These are phyloP conservation scores for Nilaparvata lugens DNA, from an alignment of 1,140 invertebrate species.

Conservation along the genomic window DNA sequence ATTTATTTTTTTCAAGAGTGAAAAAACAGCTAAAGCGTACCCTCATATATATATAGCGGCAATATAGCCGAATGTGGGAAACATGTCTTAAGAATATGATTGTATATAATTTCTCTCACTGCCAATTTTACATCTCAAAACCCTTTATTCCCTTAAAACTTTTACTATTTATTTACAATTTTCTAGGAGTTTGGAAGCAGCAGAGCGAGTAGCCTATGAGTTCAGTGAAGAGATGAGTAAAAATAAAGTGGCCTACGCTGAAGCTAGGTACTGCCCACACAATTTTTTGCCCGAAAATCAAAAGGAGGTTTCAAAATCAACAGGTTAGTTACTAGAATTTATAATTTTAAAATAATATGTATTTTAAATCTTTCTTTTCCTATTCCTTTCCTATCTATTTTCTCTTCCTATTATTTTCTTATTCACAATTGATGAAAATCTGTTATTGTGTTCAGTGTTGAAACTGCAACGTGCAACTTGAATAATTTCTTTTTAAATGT, in stretches of 20 bases:
- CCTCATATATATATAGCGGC: not conserved
- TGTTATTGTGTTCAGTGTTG: too few species aligned
- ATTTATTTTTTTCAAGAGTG: too few species aligned
- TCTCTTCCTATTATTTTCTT: too few species aligned
- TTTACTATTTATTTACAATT: not conserved
- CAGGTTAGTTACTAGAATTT: not conserved
- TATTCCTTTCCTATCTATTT: not conserved
- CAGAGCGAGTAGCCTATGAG: conserved; percentile 48
- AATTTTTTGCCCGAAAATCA: conserved; percentile 28
- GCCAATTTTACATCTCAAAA: not conserved
- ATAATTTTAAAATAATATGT: not conserved
- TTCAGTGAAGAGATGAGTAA: conserved; percentile 45
- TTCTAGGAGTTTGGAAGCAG: conserved; percentile 35
- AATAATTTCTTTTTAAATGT: not conserved
- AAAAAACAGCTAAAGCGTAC: not conserved
- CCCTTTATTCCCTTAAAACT: not conserved
- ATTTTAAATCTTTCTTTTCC: not conserved
- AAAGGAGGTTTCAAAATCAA: not conserved
- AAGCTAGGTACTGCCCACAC: conserved; percentile 47
- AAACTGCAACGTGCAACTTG: too few species aligned
- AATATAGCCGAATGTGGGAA: not conserved
- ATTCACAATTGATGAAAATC: not conserved
- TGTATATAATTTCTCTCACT: not conserved
- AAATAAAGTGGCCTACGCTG: conserved; percentile 43
- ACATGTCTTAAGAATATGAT: not conserved